These are phyloP conservation scores for Pterois miles DNA, from an alignment of 2,797 vertebrate genomes.

Conservation along the genomic window DNA sequence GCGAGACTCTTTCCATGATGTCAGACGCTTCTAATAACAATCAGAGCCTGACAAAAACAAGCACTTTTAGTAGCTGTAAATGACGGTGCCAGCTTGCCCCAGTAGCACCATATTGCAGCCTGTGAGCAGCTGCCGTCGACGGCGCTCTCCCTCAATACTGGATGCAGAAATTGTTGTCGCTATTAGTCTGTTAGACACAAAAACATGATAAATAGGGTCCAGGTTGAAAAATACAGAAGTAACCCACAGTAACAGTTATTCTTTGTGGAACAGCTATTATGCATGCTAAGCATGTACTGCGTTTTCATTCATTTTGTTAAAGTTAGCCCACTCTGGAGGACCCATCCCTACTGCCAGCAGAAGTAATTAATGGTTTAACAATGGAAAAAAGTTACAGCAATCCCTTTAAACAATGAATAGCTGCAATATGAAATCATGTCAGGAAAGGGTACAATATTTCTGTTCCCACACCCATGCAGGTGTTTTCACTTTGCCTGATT, in stretches of 20 bases:
- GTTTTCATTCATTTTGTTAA: slow-evolving; percentile 1
- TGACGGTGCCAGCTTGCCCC: no score
- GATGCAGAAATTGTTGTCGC: no score
- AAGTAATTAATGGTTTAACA: background rate
- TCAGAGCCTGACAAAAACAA: no score
- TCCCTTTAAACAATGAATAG: background rate
- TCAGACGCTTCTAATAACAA: no score
- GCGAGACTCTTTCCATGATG: no score
- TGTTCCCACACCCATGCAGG: background rate
- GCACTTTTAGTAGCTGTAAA: no score
- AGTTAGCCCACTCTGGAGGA: background rate
- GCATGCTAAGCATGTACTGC: background rate
- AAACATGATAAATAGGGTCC: no score
- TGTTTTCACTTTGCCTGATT: background rate
- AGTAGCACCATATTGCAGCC: no score
- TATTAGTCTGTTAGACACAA: no score
- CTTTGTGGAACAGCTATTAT: background rate
- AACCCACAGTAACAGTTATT: background rate
- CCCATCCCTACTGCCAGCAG: background rate
- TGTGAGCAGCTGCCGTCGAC: no score
- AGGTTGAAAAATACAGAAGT: no score
- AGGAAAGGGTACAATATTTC: background rate
- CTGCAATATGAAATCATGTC: background rate
- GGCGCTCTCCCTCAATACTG: no score
- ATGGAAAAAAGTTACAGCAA: background rate